Conservation (phyloP, 1,140 invertebrate species). For the Apocrypta bakeri region DNA sequence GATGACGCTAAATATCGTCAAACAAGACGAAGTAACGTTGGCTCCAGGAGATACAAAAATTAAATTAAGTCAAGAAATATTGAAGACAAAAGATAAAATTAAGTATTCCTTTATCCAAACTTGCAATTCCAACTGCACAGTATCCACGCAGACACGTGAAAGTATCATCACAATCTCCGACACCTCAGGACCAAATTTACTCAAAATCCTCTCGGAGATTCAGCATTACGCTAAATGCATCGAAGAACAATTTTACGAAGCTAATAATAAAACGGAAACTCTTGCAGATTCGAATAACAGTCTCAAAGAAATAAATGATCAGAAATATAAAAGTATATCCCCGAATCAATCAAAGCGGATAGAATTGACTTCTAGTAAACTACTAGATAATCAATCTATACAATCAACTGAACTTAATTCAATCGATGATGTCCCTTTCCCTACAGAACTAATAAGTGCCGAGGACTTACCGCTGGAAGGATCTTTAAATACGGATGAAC, state of each 20-base stretch:
- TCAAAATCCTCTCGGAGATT: conserved; percentile 35
- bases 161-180: background rate
- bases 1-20: background rate
- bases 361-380: background rate
- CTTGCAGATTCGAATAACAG: background rate
- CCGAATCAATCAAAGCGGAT: background rate
- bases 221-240: conserved; percentile 30
- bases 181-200: background rate
- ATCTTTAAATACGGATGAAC: too few relatives aligned
- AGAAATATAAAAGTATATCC: background rate
- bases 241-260: too few relatives aligned
- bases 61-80: background rate
- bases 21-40: background rate
- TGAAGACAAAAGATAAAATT: background rate
- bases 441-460: background rate
- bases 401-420: too few relatives aligned
- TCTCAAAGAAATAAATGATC: background rate
- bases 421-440: background rate
- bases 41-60: background rate
- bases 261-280: too few relatives aligned
- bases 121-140: background rate
- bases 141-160: conserved; percentile 12
- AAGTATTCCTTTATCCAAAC: background rate
- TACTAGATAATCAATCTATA: too few relatives aligned
- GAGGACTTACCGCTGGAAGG: too few relatives aligned